These are phyloP conservation scores for Philereme transversata DNA, from an alignment of 2,888 invertebrate genomes.

Conservation along the genomic window DNA sequence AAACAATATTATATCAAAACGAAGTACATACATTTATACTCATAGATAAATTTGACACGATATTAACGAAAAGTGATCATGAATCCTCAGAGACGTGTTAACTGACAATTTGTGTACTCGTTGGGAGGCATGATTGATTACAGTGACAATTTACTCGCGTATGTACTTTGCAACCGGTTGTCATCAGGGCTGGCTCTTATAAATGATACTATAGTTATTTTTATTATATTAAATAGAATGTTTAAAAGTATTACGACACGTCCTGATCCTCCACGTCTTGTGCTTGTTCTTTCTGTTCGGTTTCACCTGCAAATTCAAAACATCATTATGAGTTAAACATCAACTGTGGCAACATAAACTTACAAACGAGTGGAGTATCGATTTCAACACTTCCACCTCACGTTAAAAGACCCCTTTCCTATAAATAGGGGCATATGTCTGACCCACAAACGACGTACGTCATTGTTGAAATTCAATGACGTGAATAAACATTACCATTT, in stretches of 20 bases:
- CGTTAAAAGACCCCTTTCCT: constrained; percentile 22
- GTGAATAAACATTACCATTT: constrained; percentile 26
- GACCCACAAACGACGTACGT: constrained; percentile 29
- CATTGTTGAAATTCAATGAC: constrained; percentile 18
- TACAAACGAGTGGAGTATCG: not conserved
- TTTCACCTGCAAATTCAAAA: constrained; percentile 86
- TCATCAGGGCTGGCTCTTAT: constrained; percentile 78
- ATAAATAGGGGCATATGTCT: constrained; percentile 27
- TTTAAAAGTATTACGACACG: constrained; percentile 91
- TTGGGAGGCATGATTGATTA: constrained; percentile 27
- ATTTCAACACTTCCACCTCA: not conserved
- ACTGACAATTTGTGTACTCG: constrained; percentile 31
- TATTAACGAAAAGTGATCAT: constrained; percentile 45
- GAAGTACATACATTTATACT: constrained; percentile 66
- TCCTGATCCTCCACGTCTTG: constrained; percentile 98
- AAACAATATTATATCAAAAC: constrained; percentile 76
- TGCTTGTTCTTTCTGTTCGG: constrained; percentile 95
- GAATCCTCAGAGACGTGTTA: constrained; percentile 23
- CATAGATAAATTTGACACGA: constrained; percentile 70
- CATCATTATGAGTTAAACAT: not conserved
- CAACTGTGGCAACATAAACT: not conserved
- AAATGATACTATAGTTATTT: constrained; percentile 79
- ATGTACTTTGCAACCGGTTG: constrained; percentile 62
- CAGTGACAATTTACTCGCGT: constrained; percentile 42
- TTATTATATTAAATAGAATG: constrained; percentile 76